These are phyloP conservation scores for Rhopalosiphum padi DNA, from an alignment of 1,140 invertebrate species.

Conservation along the genomic window DNA sequence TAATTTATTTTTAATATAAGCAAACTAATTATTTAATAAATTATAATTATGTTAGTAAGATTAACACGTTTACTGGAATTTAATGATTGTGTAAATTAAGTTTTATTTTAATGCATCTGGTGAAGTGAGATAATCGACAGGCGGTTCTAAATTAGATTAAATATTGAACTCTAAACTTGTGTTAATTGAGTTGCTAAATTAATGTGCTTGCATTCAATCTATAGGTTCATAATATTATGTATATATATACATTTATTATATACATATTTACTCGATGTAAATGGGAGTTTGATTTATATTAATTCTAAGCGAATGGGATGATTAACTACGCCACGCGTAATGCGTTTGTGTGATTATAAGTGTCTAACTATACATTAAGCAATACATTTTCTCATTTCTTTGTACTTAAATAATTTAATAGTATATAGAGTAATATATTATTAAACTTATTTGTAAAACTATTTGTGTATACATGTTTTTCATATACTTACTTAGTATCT, in stretches of 20 bases:
- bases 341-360: not conserved
- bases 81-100: not conserved
- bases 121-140: not conserved
- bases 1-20: not conserved
- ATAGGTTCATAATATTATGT: not conserved
- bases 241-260: not conserved
- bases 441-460: not conserved
- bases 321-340: not conserved
- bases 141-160: not conserved
- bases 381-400: not conserved
- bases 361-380: not conserved
- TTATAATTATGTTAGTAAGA: not conserved
- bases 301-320: not conserved
- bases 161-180: slow-evolving; percentile 25
- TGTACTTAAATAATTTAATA: not conserved
- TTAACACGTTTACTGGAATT: not conserved
- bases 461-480: not conserved
- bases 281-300: not conserved
- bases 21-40: slow-evolving; percentile 7
- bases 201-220: not conserved
- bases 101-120: not conserved
- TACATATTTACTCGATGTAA: not conserved
- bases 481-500: not conserved
- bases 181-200: slow-evolving; percentile 14
- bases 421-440: not conserved